Percentiles rank a stretch among this genome's conserved stretches.
phyloP scores from a whole-genome alignment of 2,797 vertebrate genomes.

The Paramormyrops hopkinsi region DNA sequence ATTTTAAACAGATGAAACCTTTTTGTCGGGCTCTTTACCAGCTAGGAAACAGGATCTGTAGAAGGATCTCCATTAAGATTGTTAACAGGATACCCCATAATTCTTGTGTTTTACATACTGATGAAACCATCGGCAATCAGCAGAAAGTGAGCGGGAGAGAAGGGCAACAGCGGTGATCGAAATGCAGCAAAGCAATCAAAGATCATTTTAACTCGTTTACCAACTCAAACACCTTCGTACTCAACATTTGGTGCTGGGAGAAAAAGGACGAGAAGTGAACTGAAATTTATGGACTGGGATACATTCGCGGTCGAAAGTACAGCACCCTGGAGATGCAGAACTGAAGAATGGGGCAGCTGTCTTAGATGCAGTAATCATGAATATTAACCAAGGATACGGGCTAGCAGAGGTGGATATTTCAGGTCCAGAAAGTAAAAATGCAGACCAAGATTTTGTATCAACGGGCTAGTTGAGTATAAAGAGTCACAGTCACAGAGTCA shows the following conservation, averaged over 20 bases:
- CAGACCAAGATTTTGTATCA: background rate
- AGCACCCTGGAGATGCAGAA: background rate
- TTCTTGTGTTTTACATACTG: background rate
- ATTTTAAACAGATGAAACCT: background rate
- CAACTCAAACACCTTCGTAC: background rate
- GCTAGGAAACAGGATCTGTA: background rate
- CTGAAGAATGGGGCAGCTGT: background rate
- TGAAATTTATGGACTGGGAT: background rate
- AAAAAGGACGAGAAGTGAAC: background rate
- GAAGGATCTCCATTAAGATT: background rate
- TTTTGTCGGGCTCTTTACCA: background rate
- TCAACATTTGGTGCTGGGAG: background rate
- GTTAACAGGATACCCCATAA: background rate
- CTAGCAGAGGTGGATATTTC: background rate
- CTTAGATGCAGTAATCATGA: background rate
- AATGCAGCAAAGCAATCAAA: background rate
- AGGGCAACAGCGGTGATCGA: background rate
- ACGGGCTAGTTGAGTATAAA: background rate
- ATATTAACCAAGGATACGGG: conserved; percentile 8
- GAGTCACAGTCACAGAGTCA: background rate
- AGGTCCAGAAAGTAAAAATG: background rate
- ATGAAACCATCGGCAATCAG: background rate
- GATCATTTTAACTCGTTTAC: background rate
- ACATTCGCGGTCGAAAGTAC: background rate
- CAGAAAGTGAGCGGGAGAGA: background rate